A percentile compares a stretch with the other conserved stretches of the same genome.
Evolutionary conservation across 2,113 vertebrate genomes (phyloP).

Genomic region (Leptocoma aspasia): DNA sequence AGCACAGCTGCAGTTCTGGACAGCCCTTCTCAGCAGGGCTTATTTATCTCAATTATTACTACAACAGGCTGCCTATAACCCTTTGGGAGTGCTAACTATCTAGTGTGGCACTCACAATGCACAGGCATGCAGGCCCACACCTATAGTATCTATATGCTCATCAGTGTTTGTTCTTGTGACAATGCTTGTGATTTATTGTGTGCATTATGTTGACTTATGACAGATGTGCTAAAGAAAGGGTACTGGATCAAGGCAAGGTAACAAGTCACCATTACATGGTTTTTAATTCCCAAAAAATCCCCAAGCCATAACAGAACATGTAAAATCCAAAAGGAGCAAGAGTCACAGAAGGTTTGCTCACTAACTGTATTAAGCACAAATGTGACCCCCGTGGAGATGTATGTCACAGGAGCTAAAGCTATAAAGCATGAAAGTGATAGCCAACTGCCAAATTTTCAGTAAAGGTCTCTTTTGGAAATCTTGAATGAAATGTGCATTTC

Average conservation of each 20-base stretch:
- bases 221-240: not conserved
- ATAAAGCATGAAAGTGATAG: not conserved
- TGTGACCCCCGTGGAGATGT: rapidly evolving
- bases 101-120: not conserved
- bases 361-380: not conserved
- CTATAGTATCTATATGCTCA: not conserved
- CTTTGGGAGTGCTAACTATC: not conserved
- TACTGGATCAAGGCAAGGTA: not conserved
- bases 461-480: not conserved
- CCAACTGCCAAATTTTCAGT: not conserved
- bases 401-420: not conserved
- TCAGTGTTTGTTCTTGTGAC: not conserved
- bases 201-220: not conserved
- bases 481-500: not conserved
- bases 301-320: not conserved
- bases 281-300: not conserved
- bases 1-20: not conserved
- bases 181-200: not conserved
- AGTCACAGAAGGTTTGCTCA: not conserved
- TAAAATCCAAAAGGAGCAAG: not conserved
- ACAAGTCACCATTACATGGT: not conserved
- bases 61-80: not conserved
- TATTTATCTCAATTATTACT: not conserved
- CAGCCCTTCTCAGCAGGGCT: not conserved
- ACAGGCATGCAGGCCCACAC: not conserved